phyloP scores from a whole-genome alignment of 2,797 vertebrate species.

The Anas flavirostris region DNA sequence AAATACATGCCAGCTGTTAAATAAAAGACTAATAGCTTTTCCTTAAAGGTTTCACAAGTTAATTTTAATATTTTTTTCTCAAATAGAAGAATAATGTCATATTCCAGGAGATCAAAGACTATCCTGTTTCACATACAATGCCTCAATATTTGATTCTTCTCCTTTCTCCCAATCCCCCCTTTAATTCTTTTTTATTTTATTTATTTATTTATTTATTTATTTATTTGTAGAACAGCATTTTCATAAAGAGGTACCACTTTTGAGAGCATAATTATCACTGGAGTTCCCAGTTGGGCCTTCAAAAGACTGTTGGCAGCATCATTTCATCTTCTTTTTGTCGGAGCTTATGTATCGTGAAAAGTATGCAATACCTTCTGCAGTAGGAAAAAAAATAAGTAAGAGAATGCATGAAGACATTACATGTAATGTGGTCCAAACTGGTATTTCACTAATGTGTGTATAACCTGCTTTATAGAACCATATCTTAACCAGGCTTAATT shows the following conservation, averaged over 20 bases:
- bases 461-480: conserved; percentile 79
- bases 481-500: conserved; percentile 81
- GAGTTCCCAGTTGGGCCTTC: conserved; percentile 60
- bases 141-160: conserved; percentile 7
- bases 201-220: too few relatives aligned
- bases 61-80: conserved; percentile 51
- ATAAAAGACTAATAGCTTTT: neutral
- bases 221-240: conserved; percentile 27
- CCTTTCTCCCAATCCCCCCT: neutral
- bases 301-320: conserved; percentile 44
- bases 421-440: conserved; percentile 36
- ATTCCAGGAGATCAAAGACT: conserved; percentile 45
- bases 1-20: neutral
- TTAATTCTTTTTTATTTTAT: conserved; percentile 26
- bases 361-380: conserved; percentile 1
- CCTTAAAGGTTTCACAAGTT: conserved; percentile 40
- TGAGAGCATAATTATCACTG: conserved; percentile 51
- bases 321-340: conserved; percentile 52
- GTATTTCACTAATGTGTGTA: conserved; percentile 75
- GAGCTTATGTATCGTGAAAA: conserved; percentile 7
- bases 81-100: neutral
- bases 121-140: conserved; percentile 46
- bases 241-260: conserved; percentile 64
- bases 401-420: conserved; percentile 70
- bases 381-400: conserved; percentile 25